These are phyloP conservation scores for Nannobrachium achirus DNA, from an alignment of 2,113 vertebrate genomes.

Conservation along the genomic window DNA sequence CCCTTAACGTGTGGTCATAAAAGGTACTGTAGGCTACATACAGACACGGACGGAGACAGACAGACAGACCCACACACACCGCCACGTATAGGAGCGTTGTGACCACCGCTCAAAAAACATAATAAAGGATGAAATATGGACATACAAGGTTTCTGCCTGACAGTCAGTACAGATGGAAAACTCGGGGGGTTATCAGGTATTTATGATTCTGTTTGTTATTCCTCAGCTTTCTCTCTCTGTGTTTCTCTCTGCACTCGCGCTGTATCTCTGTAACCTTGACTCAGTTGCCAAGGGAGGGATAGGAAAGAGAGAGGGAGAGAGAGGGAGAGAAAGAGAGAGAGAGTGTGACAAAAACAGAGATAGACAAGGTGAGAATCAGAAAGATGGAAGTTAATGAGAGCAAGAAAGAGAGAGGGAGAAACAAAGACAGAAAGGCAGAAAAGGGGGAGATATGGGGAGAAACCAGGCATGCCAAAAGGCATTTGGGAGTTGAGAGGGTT, in stretches of 20 bases:
- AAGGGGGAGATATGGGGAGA: constrained; percentile 12
- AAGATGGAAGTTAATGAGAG: constrained; percentile 9
- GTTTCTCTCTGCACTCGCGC: neutral
- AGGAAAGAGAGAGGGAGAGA: constrained; percentile 8
- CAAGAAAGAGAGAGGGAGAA: constrained; percentile 13
- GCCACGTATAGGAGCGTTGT: too few species aligned
- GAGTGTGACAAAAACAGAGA: neutral
- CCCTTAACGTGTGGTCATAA: too few species aligned
- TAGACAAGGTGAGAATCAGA: neutral
- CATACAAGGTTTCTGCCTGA: constrained; percentile 40
- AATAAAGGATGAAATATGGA: constrained; percentile 4
- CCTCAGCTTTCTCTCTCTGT: constrained; percentile 29
- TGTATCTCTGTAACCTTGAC: constrained; percentile 57
- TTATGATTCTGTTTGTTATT: constrained; percentile 69
- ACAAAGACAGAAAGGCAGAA: neutral
- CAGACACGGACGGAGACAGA: too few species aligned
- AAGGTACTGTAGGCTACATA: too few species aligned
- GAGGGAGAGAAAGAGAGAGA: constrained; percentile 27
- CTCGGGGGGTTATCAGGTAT: constrained; percentile 48
- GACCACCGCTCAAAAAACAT: too few species aligned
- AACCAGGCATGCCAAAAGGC: neutral
- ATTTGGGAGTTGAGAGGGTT: neutral
- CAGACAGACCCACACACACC: too few species aligned
- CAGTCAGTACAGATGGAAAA: constrained; percentile 33
- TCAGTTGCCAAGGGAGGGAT: constrained; percentile 30